Evolutionary conservation across 37 sponge, comb jelly and placozoan species (phyloP).

Genomic region (Theonella swinhoei): DNA sequence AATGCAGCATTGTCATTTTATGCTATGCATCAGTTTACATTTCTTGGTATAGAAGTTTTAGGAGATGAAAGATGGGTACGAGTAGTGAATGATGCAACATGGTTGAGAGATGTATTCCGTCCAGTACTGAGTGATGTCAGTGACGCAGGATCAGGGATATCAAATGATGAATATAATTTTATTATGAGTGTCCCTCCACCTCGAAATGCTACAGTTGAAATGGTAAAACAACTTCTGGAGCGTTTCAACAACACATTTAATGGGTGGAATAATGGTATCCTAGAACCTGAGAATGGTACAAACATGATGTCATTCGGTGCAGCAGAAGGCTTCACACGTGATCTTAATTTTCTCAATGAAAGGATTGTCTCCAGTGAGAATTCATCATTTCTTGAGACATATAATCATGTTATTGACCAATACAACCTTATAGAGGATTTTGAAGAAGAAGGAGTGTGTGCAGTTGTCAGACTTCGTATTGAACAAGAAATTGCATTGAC

Average conservation of each 20-base stretch:
- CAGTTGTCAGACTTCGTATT: conserved; percentile 43
- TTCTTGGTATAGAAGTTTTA: conserved; percentile 17
- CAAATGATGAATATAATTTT: neutral
- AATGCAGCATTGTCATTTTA: conserved; percentile 18
- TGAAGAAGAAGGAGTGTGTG: conserved; percentile 41
- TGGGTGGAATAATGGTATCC: conserved; percentile 43
- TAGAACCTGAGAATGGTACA: conserved; percentile 22
- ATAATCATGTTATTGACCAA: conserved; percentile 14
- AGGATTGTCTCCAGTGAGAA: conserved; percentile 6
- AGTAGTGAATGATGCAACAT: conserved; percentile 17
- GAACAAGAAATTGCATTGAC: conserved; percentile 47
- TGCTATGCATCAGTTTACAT: conserved; percentile 12
- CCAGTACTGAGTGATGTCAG: conserved; percentile 26
- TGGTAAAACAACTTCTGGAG: conserved; percentile 8
- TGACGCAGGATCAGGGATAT: conserved; percentile 29
- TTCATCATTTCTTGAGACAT: conserved; percentile 37
- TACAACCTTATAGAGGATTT: neutral
- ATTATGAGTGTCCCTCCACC: conserved; percentile 22
- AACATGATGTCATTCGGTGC: conserved; percentile 19
- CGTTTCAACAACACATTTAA: conserved; percentile 29
- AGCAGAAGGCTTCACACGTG: neutral
- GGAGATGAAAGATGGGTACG: conserved; percentile 26
- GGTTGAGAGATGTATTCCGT: conserved; percentile 21
- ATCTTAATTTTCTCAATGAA: conserved; percentile 4
- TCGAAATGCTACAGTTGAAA: conserved; percentile 19